phyloP scores from a whole-genome alignment of 2,797 vertebrate species.

The Gallirallus australis region DNA sequence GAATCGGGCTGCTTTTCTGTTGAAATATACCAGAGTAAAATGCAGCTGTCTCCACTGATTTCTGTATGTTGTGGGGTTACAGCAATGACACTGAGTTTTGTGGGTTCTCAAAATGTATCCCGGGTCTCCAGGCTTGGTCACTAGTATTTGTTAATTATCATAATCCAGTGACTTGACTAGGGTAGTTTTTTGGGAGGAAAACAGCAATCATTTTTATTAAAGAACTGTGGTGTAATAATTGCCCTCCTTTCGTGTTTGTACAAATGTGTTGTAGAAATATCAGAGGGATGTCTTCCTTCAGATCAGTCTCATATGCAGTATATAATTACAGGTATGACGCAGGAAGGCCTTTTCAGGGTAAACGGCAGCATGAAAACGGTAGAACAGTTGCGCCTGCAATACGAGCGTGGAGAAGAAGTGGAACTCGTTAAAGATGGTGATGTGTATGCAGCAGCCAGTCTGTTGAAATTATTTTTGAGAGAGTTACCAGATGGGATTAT shows the following conservation, averaged over 20 bases:
- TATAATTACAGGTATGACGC: slow-evolving; percentile 83
- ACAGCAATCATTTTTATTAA: neutral
- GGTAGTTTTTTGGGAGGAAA: neutral
- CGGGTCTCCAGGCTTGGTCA: neutral
- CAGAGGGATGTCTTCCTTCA: neutral
- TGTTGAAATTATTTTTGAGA: slow-evolving; percentile 91
- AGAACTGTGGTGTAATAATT: neutral
- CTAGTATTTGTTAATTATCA: neutral
- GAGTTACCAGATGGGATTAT: slow-evolving; percentile 89
- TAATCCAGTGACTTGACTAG: neutral
- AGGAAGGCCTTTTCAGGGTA: slow-evolving; percentile 94
- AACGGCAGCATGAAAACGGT: slow-evolving; percentile 88
- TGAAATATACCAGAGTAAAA: neutral
- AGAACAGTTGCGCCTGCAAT: slow-evolving; percentile 83
- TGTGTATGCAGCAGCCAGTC: slow-evolving; percentile 85
- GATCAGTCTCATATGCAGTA: neutral
- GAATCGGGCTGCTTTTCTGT: neutral
- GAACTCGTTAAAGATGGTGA: slow-evolving; percentile 83
- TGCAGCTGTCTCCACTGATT: neutral
- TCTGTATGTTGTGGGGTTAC: neutral
- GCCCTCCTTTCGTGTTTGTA: neutral
- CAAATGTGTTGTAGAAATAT: neutral
- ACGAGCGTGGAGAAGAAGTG: slow-evolving; percentile 84
- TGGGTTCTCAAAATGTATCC: neutral
- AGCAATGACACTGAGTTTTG: neutral